Conservation (phyloP, 1,140 invertebrate species). For the Cepaea nemoralis region DNA sequence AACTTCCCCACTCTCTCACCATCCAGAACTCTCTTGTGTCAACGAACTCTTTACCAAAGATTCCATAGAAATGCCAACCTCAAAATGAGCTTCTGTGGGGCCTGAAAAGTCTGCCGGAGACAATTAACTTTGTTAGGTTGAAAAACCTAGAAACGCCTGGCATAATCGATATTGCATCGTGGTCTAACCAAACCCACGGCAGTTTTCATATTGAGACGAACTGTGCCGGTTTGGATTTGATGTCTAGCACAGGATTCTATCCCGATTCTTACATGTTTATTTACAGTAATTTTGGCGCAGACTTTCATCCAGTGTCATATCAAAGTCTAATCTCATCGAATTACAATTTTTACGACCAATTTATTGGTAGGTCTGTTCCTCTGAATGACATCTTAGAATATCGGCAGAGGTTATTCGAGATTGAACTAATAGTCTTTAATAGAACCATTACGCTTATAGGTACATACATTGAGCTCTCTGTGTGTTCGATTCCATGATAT, state of each 20-base stretch:
- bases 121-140: background rate
- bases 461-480: too few relatives aligned
- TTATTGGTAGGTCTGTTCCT: too few relatives aligned
- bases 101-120: background rate
- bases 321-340: too few relatives aligned
- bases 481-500: too few relatives aligned
- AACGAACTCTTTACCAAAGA: too few relatives aligned
- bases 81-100: background rate
- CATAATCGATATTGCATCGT: background rate
- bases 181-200: background rate
- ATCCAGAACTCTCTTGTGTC: background rate
- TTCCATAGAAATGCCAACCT: background rate
- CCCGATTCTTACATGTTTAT: background rate
- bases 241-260: background rate
- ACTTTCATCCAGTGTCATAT: background rate
- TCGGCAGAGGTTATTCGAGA: too few relatives aligned
- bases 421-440: too few relatives aligned
- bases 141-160: background rate
- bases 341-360: too few relatives aligned
- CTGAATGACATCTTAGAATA: too few relatives aligned
- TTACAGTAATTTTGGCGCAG: background rate
- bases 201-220: background rate
- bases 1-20: too few relatives aligned
- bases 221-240: background rate
- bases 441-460: too few relatives aligned